These are phyloP conservation scores for Formica exsecta DNA, from an alignment of 1,140 invertebrate genomes.

Conservation along the genomic window DNA sequence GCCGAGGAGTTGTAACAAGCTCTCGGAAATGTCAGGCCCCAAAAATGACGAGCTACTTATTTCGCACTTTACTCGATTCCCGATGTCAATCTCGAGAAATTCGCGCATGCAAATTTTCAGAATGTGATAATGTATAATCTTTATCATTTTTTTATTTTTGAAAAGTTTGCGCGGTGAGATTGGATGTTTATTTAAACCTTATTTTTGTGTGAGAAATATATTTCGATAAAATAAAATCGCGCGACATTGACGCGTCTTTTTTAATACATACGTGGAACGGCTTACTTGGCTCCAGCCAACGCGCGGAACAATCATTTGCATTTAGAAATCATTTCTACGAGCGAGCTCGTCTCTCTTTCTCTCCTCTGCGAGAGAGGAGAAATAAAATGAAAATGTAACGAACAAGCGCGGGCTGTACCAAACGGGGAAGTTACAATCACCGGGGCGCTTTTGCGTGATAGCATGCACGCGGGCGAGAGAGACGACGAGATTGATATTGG, in stretches of 20 bases:
- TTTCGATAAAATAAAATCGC: conserved; percentile 44
- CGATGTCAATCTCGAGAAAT: neutral
- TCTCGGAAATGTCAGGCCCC: neutral
- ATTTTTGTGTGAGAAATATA: conserved; percentile 16
- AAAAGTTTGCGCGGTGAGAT: neutral
- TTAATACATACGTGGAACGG: conserved; percentile 54
- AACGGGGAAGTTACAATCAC: conserved; percentile 64
- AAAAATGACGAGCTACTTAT: conserved; percentile 46
- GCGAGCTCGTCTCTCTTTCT: neutral
- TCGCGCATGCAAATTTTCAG: conserved; percentile 23
- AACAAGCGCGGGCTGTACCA: conserved; percentile 64
- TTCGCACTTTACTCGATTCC: neutral
- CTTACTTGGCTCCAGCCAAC: conserved; percentile 41
- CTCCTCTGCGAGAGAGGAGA: conserved; percentile 39
- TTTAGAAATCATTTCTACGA: conserved; percentile 65
- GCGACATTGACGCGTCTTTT: conserved; percentile 46
- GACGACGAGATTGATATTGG: conserved; percentile 82
- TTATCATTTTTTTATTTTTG: neutral
- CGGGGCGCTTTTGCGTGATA: conserved; percentile 72
- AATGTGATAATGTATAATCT: neutral
- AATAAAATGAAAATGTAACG: conserved; percentile 64
- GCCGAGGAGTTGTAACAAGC: conserved; percentile 61
- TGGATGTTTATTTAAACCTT: conserved; percentile 24
- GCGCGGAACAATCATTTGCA: conserved; percentile 52
- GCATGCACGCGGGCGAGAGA: conserved; percentile 66